Evolutionary conservation across 2,888 invertebrate species (phyloP).

Genomic region (Muscina levida): DNA sequence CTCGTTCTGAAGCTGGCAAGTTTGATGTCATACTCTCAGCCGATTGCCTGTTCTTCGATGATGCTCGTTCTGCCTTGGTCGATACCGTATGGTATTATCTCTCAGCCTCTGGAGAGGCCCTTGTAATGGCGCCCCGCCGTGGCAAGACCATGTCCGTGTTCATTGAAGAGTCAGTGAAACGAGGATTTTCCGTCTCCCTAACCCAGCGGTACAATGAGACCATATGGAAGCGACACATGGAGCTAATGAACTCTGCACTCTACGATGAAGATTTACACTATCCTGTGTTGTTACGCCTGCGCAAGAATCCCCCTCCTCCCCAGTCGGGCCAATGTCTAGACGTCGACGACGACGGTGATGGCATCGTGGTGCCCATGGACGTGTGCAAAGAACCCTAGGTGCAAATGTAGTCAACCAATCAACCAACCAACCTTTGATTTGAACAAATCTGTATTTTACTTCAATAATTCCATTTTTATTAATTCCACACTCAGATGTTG

Average conservation of each 20-base stretch:
- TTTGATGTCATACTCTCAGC: slow-evolving; percentile 89
- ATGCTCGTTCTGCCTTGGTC: slow-evolving; percentile 84
- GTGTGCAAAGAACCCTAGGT: slow-evolving; percentile 54
- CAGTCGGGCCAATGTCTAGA: too few relatives aligned
- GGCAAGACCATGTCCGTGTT: slow-evolving; percentile 87
- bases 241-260: slow-evolving; percentile 81
- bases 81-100: slow-evolving; percentile 85
- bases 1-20: slow-evolving; percentile 78
- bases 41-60: slow-evolving; percentile 90
- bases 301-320: slow-evolving; percentile 68
- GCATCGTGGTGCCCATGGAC: slow-evolving; percentile 52
- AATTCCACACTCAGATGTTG: slow-evolving; percentile 56
- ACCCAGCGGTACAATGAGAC: slow-evolving; percentile 83
- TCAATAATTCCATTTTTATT: slow-evolving; percentile 63
- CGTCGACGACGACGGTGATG: neutral
- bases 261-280: slow-evolving; percentile 87
- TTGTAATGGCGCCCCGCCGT: slow-evolving; percentile 89
- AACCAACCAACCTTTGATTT: neutral
- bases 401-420: neutral
- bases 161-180: slow-evolving; percentile 82
- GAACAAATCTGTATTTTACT: slow-evolving; percentile 42
- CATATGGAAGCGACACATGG: slow-evolving; percentile 86
- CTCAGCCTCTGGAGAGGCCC: slow-evolving; percentile 83
- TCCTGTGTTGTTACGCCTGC: slow-evolving; percentile 84
- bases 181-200: slow-evolving; percentile 83